phyloP scores from a whole-genome alignment of 2,888 invertebrate species.

The Philonicus albiceps region DNA sequence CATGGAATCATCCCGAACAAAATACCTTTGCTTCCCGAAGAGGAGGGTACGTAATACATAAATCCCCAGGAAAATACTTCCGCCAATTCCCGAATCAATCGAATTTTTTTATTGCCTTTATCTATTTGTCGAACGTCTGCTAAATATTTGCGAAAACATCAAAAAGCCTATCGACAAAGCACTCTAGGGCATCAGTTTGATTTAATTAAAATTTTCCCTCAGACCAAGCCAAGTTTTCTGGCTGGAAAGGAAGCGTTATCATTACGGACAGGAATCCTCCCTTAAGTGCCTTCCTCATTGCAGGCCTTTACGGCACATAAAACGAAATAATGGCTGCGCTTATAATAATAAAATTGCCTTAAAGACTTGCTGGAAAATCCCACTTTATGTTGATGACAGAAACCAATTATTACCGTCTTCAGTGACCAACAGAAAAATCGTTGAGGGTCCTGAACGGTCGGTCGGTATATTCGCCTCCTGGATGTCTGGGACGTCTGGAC shows the following conservation, averaged over 20 bases:
- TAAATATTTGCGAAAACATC: conserved; percentile 32
- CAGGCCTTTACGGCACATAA: conserved; percentile 29
- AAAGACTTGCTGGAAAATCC: conserved; percentile 27
- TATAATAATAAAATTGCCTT: conserved; percentile 40
- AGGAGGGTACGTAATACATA: not conserved
- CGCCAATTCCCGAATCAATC: not conserved
- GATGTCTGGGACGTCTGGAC: not conserved
- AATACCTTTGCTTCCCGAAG: not conserved
- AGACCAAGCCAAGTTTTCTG: not conserved
- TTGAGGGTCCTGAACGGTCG: conserved; percentile 16
- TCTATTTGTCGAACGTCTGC: conserved; percentile 26
- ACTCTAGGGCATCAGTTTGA: conserved; percentile 22
- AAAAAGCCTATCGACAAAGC: not conserved
- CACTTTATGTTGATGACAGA: conserved; percentile 40
- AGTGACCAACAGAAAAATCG: conserved; percentile 36
- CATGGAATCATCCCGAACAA: not conserved
- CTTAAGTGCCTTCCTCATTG: conserved; percentile 30
- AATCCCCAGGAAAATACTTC: not conserved
- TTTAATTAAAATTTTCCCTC: conserved; percentile 33
- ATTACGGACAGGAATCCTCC: not conserved
- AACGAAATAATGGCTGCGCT: conserved; percentile 32
- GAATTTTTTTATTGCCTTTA: not conserved
- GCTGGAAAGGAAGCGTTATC: conserved; percentile 8
- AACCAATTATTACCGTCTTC: conserved; percentile 30
- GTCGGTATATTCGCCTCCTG: not conserved